These are phyloP conservation scores for Boloria selene DNA, from an alignment of 2,888 invertebrate species.

Conservation along the genomic window DNA sequence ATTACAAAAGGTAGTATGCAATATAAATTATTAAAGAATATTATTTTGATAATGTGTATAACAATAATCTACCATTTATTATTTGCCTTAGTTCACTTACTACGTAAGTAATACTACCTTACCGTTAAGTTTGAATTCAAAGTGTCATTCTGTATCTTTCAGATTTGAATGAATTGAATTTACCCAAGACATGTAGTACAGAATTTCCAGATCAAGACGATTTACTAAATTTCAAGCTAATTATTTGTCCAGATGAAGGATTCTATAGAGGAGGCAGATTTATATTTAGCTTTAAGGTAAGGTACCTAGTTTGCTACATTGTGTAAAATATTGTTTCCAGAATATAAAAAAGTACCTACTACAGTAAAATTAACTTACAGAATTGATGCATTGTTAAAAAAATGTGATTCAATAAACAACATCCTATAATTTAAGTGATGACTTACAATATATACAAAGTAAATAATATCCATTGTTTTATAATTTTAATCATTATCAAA, in stretches of 20 bases:
- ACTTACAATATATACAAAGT: too few species aligned
- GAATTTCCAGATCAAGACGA: conserved; percentile 99
- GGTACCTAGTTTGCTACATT: conserved; percentile 20
- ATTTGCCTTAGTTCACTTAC: background rate
- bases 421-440: too few species aligned
- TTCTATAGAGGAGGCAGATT: conserved; percentile 97
- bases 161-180: conserved; percentile 98
- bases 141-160: conserved; percentile 57
- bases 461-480: too few species aligned
- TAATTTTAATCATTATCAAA: too few species aligned
- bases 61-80: background rate
- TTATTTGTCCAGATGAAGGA: conserved; percentile 98
- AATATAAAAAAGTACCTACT: background rate
- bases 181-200: conserved; percentile 97
- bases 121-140: background rate
- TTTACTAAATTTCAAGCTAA: conserved; percentile 96
- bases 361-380: too few species aligned
- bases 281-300: conserved; percentile 95
- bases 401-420: too few species aligned
- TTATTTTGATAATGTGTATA: background rate
- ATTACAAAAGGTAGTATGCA: conserved; percentile 94
- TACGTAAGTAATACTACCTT: background rate
- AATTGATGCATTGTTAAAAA: too few species aligned
- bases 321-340: background rate
- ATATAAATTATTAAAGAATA: conserved; percentile 21